Base-by-base conservation (phyloP, 2,797 vertebrate species). In the Megalops cyprinoides region DNA sequence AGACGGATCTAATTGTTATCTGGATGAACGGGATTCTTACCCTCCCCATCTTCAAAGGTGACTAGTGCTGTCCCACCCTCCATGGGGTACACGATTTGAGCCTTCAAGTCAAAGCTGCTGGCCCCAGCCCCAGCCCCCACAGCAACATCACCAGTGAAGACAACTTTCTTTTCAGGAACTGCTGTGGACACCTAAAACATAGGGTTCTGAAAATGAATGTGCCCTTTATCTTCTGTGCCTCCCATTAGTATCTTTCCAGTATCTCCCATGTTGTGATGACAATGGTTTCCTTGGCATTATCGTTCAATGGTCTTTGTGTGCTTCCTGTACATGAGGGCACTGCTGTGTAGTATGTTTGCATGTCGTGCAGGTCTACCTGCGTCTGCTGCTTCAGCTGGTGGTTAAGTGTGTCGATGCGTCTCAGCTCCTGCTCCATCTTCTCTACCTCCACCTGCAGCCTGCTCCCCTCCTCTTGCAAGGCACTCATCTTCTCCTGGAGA, bases 21-120 rank as follows among this genome's bases (percentile, higher is more conserved):
- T 37, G 78, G 34, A 37, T 12, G 56, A 79, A 79, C 23, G 28
- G 0, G 5, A 0, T n/a, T 5, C 91, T 87, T 86, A 97, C 98
- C 97, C 1, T 89, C 86, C 25, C 91, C 88, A 1, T 97, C 93
- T 78, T 98, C 96, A 42, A 98, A 99, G 8, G 94, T 97, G 55
- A 99, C 83, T 56, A 99, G 90, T 2, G 95, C 96, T 0, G 95
- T 96, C 20, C 97, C 96, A 1, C 92, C 97, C 0, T 79, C 88
- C 90, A 99, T 91, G 14, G 97, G 96, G 78, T 91, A 96, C 58
- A 8, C 79, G n/a, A 98, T 84, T 3, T 0, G 79, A 0, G 95
- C 77, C 0, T 79, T 87, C 80, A 95, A 87, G 0, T 87, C 84
- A 81, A 95, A 91, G 0, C 0, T 56, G 4, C 78, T 79, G 3